phyloP scores from a whole-genome alignment of 2,797 vertebrate species.

The Tangara arthus region DNA sequence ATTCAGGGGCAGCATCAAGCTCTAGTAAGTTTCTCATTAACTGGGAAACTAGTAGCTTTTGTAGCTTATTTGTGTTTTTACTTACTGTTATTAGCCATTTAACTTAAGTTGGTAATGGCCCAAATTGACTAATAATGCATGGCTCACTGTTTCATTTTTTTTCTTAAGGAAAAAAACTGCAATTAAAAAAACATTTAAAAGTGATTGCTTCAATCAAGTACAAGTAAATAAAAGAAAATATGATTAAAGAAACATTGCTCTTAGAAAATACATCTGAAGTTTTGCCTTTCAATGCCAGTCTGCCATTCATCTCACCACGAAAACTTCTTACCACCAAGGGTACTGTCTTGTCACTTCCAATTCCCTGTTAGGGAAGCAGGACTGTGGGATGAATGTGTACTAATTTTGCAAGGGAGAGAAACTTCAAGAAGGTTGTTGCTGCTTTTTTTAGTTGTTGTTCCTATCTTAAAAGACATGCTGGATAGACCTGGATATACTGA shows the following conservation, averaged over 20 bases:
- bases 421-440: neutral
- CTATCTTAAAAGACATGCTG: neutral
- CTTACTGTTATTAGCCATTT: neutral
- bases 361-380: neutral
- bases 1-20: neutral
- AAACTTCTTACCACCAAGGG: neutral
- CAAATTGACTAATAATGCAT: neutral
- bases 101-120: neutral
- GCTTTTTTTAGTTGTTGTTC: neutral
- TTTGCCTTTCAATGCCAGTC: neutral
- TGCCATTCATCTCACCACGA: neutral
- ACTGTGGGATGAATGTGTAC: neutral
- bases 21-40: neutral
- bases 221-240: neutral
- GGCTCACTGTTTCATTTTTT: neutral
- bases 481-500: neutral
- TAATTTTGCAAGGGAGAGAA: neutral
- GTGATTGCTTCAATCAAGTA: neutral
- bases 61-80: neutral
- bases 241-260: neutral
- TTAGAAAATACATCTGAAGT: neutral
- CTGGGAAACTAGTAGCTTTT: neutral
- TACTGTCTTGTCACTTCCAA: neutral
- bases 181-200: neutral
- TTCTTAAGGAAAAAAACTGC: neutral